These are phyloP conservation scores for Polymixis lichenea DNA, from an alignment of 2,888 invertebrate species.

Conservation along the genomic window DNA sequence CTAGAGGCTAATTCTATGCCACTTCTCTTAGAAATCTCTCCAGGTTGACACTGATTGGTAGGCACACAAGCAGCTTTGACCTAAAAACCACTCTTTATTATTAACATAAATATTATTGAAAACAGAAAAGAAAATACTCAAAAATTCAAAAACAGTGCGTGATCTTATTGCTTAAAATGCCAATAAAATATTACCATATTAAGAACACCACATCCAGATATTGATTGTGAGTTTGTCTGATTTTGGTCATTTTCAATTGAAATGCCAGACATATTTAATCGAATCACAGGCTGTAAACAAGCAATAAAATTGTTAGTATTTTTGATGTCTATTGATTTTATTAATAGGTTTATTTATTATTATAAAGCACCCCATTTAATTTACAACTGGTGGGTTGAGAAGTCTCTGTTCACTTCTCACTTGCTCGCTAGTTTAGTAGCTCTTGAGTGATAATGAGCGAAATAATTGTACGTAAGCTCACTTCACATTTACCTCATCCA, in stretches of 20 bases:
- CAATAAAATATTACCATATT: neutral
- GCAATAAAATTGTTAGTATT: neutral
- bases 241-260: neutral
- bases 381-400: too few species aligned
- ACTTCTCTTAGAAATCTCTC: neutral
- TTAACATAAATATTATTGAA: neutral
- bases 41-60: neutral
- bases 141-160: neutral
- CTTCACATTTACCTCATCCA: too few species aligned
- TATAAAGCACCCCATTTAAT: too few species aligned
- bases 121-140: neutral
- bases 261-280: neutral
- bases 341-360: too few species aligned
- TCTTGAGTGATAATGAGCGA: too few species aligned
- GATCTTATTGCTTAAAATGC: too few species aligned
- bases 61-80: neutral
- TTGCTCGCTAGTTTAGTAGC: too few species aligned
- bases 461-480: too few species aligned
- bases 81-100: conserved; percentile 7
- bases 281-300: neutral
- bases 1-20: neutral
- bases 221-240: neutral
- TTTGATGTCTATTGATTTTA: neutral
- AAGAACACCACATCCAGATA: neutral
- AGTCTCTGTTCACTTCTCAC: too few species aligned